Evolutionary conservation across 2,888 invertebrate species (phyloP), one percentile per base, ranked within the genome.

Genomic region (Bombyx huttoni): DNA sequence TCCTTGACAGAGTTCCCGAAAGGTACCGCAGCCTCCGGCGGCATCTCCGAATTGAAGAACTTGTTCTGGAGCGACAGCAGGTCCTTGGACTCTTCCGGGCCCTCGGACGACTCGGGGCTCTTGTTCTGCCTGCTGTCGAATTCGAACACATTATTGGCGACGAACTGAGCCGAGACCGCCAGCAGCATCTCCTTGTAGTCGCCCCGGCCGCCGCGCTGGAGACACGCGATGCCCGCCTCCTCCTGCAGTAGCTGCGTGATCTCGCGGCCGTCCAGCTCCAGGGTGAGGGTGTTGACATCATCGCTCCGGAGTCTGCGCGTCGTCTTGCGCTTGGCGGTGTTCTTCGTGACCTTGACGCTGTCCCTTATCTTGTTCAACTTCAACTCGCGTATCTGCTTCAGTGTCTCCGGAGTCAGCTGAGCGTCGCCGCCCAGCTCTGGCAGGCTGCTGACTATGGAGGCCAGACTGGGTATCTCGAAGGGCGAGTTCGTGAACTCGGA

Each of bases 341-440:
- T 83, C 51, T 88, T 88, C 14, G 86, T 87, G 0, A 88, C 85
- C 63, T 87, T 88, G 12, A 86, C 73, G 49, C 63, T 76, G 62
- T 87, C 87, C 35, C 83, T 80, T 58, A 58, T 59, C 51, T 85
- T 88, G 56, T 64, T 82, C 6, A 85, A 56, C 56, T 87, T 85
- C 1, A 89, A 55, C 59, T 89, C 89, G 0, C 88, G 69, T 7
- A 89, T 86, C 52, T 89, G 89, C 69, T 81, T 87, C 3, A 89
- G 54, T 0, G 88, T 89, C 61, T 89, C 89, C 0, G 86, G 88
- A 0, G 89, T 86, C 0, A 89, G 52, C 54, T 88, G 87, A 0
- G 82, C 75, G 57, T 87, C 88, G 51, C 70, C 79, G 35, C 75
- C 79, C 0, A 78, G 78, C 13, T 85, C 87, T 0, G 87, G 86